phyloP scores from a whole-genome alignment of 2,797 vertebrate species.

The Florisuga fusca region DNA sequence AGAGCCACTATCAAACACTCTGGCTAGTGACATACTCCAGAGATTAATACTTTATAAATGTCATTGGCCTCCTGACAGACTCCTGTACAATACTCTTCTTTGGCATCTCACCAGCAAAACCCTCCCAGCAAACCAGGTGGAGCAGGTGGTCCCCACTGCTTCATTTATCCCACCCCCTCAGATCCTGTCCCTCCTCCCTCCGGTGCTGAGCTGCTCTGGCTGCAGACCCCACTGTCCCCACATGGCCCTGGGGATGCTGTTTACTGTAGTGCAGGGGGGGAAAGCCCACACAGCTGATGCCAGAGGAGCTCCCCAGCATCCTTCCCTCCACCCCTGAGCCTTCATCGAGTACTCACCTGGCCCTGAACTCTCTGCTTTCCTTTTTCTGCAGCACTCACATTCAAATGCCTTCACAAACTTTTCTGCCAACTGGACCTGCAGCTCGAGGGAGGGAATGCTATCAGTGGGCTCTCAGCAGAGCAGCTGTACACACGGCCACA shows the following conservation, averaged over 20 bases:
- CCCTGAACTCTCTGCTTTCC: background rate
- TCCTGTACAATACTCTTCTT: background rate
- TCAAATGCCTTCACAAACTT: background rate
- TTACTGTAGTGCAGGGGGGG: background rate
- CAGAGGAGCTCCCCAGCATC: background rate
- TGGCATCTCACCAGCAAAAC: background rate
- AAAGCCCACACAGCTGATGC: background rate
- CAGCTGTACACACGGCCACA: fast-evolving
- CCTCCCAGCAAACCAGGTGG: background rate
- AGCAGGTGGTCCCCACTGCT: background rate
- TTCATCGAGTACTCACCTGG: fast-evolving
- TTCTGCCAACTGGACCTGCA: background rate
- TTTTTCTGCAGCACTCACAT: background rate
- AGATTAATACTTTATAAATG: slow-evolving; percentile 66
- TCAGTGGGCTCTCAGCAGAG: background rate
- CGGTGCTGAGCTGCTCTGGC: background rate
- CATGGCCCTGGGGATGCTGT: background rate
- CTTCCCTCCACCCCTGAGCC: background rate
- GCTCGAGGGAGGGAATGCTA: background rate
- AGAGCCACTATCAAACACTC: background rate
- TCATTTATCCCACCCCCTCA: fast-evolving
- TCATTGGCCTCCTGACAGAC: slow-evolving; percentile 4
- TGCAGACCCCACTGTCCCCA: background rate
- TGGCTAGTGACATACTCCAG: background rate
- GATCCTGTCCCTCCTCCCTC: background rate